Conservation (phyloP, 2,888 invertebrate genomes). For the Noctua comes region DNA sequence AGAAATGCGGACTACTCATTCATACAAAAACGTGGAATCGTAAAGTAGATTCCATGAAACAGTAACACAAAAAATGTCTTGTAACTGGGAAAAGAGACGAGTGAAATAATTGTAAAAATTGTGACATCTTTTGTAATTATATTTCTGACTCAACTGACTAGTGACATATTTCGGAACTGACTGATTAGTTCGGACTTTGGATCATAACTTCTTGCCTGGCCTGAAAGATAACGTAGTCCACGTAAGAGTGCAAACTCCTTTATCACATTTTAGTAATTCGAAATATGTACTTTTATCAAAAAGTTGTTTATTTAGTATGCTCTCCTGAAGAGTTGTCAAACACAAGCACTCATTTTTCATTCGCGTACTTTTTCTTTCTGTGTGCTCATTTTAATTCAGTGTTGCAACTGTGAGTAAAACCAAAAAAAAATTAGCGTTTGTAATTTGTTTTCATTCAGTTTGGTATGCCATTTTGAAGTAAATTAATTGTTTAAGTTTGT, state of each 20-base stretch:
- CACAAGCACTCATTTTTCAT: constrained; percentile 5
- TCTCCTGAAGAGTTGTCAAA: constrained; percentile 1
- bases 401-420: not conserved
- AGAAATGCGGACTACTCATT: not conserved
- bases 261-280: not conserved
- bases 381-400: constrained; percentile 7
- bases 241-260: not conserved
- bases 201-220: not conserved
- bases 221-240: not conserved
- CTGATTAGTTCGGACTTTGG: not conserved
- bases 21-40: not conserved
- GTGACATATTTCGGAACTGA: constrained; percentile 1
- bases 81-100: not conserved
- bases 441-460: not conserved
- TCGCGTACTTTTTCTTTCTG: not conserved
- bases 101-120: not conserved
- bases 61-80: not conserved
- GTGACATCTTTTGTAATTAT: not conserved
- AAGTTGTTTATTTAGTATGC: not conserved
- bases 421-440: not conserved
- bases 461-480: not conserved
- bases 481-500: not conserved
- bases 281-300: not conserved
- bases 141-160: not conserved
- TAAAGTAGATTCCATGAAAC: not conserved